A percentile compares a stretch with the other conserved stretches of the same genome.
phyloP scores from a whole-genome alignment of 2,113 vertebrate species.

The Telmatochromis sp. region DNA sequence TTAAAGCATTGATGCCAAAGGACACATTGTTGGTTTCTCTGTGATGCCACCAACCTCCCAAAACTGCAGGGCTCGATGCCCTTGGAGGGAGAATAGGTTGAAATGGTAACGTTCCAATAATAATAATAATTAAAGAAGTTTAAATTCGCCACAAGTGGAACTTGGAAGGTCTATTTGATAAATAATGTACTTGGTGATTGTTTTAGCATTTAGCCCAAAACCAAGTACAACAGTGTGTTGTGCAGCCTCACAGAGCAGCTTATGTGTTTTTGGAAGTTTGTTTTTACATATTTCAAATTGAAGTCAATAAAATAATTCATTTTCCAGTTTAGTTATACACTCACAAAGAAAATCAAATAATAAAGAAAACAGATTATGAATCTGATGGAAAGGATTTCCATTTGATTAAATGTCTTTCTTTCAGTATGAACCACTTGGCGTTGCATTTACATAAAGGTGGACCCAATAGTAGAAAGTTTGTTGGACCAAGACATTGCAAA shows the following conservation, averaged over 20 bases:
- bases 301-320: neutral
- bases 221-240: neutral
- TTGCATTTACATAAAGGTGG: neutral
- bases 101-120: neutral
- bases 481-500: neutral
- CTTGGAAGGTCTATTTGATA: neutral
- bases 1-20: neutral
- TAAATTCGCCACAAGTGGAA: neutral
- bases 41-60: neutral
- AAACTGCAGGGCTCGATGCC: neutral
- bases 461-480: neutral
- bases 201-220: neutral
- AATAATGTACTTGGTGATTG: neutral
- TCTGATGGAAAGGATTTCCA: neutral
- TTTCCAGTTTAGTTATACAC: neutral
- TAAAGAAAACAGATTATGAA: neutral
- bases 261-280: neutral
- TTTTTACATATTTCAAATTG: neutral
- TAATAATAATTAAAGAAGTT: neutral
- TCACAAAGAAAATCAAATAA: neutral
- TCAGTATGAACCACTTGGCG: accelerated
- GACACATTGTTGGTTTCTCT: neutral
- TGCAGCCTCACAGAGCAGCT: neutral
- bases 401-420: neutral
- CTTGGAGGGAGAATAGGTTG: neutral